A percentile compares a stretch with the other conserved stretches of the same genome.
Evolutionary conservation across 2,113 vertebrate species (phyloP).

Genomic region (Erythrolamprus reginae): DNA sequence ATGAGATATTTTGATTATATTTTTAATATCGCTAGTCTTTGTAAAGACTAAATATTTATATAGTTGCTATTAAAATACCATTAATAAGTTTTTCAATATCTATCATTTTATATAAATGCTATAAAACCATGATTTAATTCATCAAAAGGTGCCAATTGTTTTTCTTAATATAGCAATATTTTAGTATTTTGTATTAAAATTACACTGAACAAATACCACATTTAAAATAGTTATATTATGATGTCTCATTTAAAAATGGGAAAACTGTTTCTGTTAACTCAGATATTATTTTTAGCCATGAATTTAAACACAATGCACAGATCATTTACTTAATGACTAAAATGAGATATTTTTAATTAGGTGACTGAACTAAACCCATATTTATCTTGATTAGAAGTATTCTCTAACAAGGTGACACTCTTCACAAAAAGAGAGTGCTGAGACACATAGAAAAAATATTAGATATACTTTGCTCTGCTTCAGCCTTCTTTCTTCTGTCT

Average conservation of each 20-base stretch:
- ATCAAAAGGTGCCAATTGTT: background rate
- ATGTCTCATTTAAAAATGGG: background rate
- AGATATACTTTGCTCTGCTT: background rate
- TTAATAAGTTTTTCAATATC: background rate
- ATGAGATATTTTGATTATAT: background rate
- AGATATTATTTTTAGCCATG: background rate
- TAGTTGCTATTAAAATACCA: background rate
- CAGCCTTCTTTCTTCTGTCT: background rate
- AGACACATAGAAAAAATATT: background rate
- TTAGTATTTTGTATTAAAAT: background rate
- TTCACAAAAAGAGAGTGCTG: background rate
- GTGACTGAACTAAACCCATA: background rate
- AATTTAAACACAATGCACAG: background rate
- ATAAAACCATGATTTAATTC: background rate
- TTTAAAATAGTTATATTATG: background rate
- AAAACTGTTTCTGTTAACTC: background rate
- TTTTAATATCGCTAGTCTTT: background rate
- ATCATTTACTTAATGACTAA: background rate
- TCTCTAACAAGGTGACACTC: background rate
- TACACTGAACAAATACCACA: background rate
- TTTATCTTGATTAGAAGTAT: background rate
- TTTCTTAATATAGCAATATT: background rate
- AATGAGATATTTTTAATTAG: background rate
- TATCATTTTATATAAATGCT: background rate
- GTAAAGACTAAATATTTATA: background rate